Percentiles rank a stretch among this genome's conserved stretches.
Evolutionary conservation across 2,888 invertebrate species (phyloP).

Genomic region (Drosophila anceps): DNA sequence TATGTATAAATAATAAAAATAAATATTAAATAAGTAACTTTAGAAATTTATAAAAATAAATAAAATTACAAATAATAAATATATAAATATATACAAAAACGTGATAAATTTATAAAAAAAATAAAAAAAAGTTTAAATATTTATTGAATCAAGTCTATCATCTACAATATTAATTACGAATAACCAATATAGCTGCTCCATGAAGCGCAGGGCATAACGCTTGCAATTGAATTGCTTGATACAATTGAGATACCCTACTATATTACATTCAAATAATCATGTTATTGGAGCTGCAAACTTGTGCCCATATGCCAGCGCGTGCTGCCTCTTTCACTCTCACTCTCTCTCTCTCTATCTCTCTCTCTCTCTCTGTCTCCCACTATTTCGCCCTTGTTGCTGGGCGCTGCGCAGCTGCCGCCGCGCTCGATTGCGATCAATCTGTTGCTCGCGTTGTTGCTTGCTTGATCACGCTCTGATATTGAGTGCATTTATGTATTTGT

Average conservation of each 20-base stretch:
- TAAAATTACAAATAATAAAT: no score
- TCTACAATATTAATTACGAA: no score
- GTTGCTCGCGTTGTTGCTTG: slow-evolving; percentile 24
- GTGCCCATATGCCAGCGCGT: neutral
- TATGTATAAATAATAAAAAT: no score
- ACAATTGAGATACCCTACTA: slow-evolving; percentile 2
- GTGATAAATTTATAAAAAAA: no score
- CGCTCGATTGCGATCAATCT: slow-evolving; percentile 44
- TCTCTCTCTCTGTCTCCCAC: neutral
- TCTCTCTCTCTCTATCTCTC: neutral
- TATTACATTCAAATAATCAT: neutral
- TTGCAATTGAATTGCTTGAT: slow-evolving; percentile 2
- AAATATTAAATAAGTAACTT: no score
- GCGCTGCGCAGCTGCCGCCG: slow-evolving; percentile 19
- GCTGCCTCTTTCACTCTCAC: neutral
- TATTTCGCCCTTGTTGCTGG: slow-evolving; percentile 18
- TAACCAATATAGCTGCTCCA: neutral
- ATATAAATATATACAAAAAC: no score
- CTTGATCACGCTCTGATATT: slow-evolving; percentile 57
- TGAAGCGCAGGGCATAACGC: neutral
- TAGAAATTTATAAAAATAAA: no score
- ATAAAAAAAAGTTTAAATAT: no score
- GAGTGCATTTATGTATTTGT: slow-evolving; percentile 51
- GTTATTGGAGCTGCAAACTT: slow-evolving; percentile 3
- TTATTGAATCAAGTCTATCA: neutral